Evolutionary conservation across 2,797 vertebrate species (phyloP), one percentile per base, ranked within the genome.

Genomic region (Borostomias antarcticus): DNA sequence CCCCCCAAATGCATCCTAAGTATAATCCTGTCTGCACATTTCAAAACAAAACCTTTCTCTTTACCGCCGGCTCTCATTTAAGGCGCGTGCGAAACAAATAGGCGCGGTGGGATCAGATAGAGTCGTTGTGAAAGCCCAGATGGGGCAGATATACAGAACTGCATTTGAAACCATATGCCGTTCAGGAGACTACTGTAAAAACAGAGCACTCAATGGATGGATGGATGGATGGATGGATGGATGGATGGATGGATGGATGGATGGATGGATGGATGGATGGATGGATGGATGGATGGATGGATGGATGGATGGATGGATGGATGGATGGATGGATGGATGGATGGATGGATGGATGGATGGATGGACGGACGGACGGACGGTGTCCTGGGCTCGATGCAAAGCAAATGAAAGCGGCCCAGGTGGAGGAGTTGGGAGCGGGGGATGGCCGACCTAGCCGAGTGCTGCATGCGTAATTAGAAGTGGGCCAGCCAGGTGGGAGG

Each of bases 101-200:
- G 69, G 64, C 15, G 4, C 21, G 8, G 64, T 17, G 66, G 78
- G 79, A 85, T 86, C 75, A 76, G 10, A 15, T n/a, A n/a, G 40
- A 13, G 56, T 69, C 54, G 5, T 43, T 73, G 35, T 23, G 10
- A 53, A 58, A 35, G 57, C 54, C 28, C 72, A 76, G 84, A 81
- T 77, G 75, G 70, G 70, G 67, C 66, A 63, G 79, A 85, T 76
- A 77, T 1, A 26, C n/a, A 1, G 1, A 28, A 50, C 51, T 7
- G 67, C 53, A 57, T 80, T 75, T 65, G 5, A 2, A 45, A 62
- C 64, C 15, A 8, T n/a, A n/a, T n/a, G n/a, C n/a, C n/a, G n/a
- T n/a, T n/a, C n/a, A n/a, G n/a, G n/a, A n/a, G n/a, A n/a, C n/a
- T n/a, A n/a, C n/a, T n/a, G n/a, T n/a, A n/a, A n/a, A n/a, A n/a